phyloP scores from a whole-genome alignment of 2,888 invertebrate species.

The Ophraella communa region DNA sequence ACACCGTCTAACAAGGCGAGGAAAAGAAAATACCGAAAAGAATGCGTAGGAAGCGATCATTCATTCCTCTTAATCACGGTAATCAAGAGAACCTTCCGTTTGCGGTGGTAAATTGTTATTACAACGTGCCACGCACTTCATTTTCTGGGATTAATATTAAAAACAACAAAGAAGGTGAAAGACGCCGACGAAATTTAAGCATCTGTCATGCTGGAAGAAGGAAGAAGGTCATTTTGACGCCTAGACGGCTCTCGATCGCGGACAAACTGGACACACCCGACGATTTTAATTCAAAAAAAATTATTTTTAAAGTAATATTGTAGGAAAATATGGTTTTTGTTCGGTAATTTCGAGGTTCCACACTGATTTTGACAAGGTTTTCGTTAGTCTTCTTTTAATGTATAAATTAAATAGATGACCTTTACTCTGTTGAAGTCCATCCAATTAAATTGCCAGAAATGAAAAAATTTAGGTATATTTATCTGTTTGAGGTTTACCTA shows the following conservation, averaged over 20 bases:
- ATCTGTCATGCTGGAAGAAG: constrained; percentile 16
- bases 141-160: constrained; percentile 46
- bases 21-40: constrained; percentile 33
- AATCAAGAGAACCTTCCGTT: constrained; percentile 43
- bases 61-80: constrained; percentile 39
- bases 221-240: constrained; percentile 24
- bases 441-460: no score
- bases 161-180: constrained; percentile 39
- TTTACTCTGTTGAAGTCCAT: no score
- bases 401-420: no score
- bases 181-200: neutral
- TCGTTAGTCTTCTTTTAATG: no score
- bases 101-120: constrained; percentile 38
- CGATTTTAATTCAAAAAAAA: no score
- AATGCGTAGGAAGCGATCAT: constrained; percentile 37
- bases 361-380: no score
- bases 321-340: no score
- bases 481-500: no score
- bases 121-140: constrained; percentile 44
- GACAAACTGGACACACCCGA: neutral
- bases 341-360: no score
- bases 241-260: neutral
- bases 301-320: no score
- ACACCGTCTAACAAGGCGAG: constrained; percentile 26
- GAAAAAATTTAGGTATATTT: no score